Conservation (phyloP, 2,797 vertebrate species). For the Distichodus sexfasciatus region DNA sequence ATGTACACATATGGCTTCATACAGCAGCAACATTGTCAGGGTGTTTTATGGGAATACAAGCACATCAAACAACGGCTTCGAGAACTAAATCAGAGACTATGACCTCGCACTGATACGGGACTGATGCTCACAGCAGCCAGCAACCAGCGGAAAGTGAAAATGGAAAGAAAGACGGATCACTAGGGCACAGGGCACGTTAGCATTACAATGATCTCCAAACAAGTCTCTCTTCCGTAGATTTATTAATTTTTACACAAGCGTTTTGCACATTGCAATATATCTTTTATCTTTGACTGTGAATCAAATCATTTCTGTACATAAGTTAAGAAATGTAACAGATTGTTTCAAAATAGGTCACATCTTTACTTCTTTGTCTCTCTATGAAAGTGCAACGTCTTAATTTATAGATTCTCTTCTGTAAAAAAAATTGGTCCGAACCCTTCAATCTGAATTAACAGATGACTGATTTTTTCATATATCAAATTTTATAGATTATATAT, state of each 20-base stretch:
- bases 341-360: conserved; percentile 76
- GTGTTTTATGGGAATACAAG: conserved; percentile 75
- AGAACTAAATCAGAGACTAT: conserved; percentile 65
- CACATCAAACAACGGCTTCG: conserved; percentile 77
- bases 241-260: conserved; percentile 79
- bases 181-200: conserved; percentile 44
- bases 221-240: conserved; percentile 67
- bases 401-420: conserved; percentile 66
- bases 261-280: conserved; percentile 72
- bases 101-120: conserved; percentile 47
- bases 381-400: conserved; percentile 81
- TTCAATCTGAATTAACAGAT: conserved; percentile 63
- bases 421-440: conserved; percentile 83
- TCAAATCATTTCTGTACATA: conserved; percentile 80
- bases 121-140: conserved; percentile 43
- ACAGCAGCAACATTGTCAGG: conserved; percentile 81
- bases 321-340: conserved; percentile 87
- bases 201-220: conserved; percentile 38
- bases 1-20: conserved; percentile 90
- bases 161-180: conserved; percentile 64
- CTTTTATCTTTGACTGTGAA: conserved; percentile 76
- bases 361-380: conserved; percentile 63
- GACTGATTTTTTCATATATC: conserved; percentile 57
- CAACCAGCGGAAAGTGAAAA: conserved; percentile 49
- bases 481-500: conserved; percentile 54